Evolutionary conservation across 2,113 vertebrate genomes (phyloP).

Genomic region (Camelus dromedarius): DNA sequence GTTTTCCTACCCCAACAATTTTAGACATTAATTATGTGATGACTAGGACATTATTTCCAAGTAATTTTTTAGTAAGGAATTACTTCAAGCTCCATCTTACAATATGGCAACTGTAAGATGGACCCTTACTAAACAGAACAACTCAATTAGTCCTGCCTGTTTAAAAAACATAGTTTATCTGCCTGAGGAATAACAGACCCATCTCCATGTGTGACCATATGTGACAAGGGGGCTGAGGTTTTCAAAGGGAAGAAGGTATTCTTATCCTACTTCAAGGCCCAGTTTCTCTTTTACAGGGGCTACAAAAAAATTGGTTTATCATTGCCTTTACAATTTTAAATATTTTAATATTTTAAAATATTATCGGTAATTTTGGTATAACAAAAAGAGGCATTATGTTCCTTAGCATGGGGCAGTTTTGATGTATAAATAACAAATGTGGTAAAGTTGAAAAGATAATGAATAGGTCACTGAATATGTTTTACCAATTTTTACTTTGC

Average conservation of each 20-base stretch:
- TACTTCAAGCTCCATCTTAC: conserved; percentile 52
- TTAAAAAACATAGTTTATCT: conserved; percentile 58
- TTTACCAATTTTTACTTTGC: conserved; percentile 40
- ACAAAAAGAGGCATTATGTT: not conserved
- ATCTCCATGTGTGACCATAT: conserved; percentile 38
- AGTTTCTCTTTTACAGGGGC: conserved; percentile 48
- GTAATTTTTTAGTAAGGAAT: not conserved
- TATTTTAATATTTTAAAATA: conserved; percentile 59
- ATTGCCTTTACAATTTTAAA: not conserved
- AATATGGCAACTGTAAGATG: conserved; percentile 28
- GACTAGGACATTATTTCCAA: not conserved
- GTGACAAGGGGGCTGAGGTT: conserved; percentile 65
- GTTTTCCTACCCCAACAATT: not conserved
- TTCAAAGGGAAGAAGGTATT: conserved; percentile 43
- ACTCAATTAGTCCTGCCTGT: conserved; percentile 36
- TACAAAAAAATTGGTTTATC: not conserved
- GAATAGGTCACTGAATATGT: conserved; percentile 67
- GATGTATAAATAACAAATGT: conserved; percentile 62
- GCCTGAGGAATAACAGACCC: conserved; percentile 36
- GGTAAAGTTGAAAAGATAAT: conserved; percentile 58
- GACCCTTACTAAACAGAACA: not conserved
- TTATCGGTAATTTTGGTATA: not conserved
- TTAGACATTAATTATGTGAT: not conserved
- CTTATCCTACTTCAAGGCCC: conserved; percentile 30
- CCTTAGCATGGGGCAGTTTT: conserved; percentile 47